Conservation (phyloP, 2,888 invertebrate species). For the Periphyllus acericola region DNA sequence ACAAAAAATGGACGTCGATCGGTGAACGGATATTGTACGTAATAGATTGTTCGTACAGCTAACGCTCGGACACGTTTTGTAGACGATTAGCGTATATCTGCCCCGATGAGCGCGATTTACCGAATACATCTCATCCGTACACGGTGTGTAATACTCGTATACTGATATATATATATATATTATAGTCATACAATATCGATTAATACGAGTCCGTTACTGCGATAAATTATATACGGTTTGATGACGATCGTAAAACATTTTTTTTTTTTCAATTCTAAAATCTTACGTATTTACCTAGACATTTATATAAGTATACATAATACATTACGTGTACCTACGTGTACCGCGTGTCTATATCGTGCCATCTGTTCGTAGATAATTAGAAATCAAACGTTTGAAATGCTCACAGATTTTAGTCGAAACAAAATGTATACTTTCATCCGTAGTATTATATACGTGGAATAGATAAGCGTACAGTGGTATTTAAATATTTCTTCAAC, state of each 20-base stretch:
- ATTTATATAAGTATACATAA: conserved; percentile 14
- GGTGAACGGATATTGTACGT: no score
- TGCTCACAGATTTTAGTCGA: not conserved
- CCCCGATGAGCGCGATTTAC: no score
- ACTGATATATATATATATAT: not conserved
- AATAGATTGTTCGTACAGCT: no score
- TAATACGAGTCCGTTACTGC: not conserved
- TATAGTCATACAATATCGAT: not conserved
- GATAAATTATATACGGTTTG: not conserved
- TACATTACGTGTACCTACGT: not conserved
- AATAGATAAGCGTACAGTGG: not conserved
- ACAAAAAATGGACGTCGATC: no score
- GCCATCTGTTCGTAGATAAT: not conserved
- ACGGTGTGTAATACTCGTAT: not conserved
- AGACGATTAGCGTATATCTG: no score
- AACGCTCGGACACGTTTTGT: no score
- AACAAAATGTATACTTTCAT: not conserved
- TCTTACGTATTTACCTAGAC: not conserved
- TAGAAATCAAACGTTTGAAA: not conserved
- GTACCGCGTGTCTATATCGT: not conserved
- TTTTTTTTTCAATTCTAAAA: conserved; percentile 19
- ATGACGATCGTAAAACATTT: not conserved
- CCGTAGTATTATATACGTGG: not conserved
- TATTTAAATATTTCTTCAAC: no score
- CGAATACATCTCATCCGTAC: no score